These are phyloP conservation scores for Scomber japonicus DNA, from an alignment of 2,113 vertebrate genomes.

Conservation along the genomic window DNA sequence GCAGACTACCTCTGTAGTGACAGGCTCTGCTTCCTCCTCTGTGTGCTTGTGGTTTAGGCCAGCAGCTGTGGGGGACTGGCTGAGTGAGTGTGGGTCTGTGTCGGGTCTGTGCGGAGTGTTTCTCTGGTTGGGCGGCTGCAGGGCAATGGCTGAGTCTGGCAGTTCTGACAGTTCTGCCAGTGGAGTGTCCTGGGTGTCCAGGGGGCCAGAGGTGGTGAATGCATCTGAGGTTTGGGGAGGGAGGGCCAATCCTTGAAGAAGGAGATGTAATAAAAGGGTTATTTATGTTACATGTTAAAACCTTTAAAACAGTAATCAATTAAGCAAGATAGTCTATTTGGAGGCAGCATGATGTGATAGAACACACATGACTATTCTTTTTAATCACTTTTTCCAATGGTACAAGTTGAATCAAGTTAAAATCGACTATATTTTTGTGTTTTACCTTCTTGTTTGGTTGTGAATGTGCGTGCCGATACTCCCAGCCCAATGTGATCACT, in stretches of 20 bases:
- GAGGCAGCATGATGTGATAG: not conserved
- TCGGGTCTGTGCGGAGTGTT: constrained; percentile 64
- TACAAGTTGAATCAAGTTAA: not conserved
- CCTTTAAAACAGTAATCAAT: not conserved
- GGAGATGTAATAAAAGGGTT: not conserved
- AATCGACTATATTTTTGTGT: not conserved
- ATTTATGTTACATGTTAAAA: not conserved
- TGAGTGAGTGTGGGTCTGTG: constrained; percentile 1
- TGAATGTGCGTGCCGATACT: constrained; percentile 89
- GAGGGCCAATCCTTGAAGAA: not conserved
- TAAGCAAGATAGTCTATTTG: not conserved
- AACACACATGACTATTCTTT: not conserved
- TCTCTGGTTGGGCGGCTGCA: constrained; percentile 90
- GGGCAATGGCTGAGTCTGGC: constrained; percentile 84
- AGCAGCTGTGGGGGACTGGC: constrained; percentile 5
- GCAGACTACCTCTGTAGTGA: constrained; percentile 58
- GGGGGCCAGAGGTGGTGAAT: constrained; percentile 11
- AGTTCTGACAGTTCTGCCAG: constrained; percentile 81
- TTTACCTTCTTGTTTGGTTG: constrained; percentile 86
- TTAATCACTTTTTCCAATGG: not conserved
- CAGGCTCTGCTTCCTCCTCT: constrained; percentile 15
- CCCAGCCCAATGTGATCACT: constrained; percentile 91
- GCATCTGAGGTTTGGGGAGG: constrained; percentile 24
- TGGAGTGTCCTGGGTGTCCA: constrained; percentile 62
- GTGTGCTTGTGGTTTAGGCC: not conserved